phyloP scores from a whole-genome alignment of 1,140 invertebrate genomes.

The Diorhabda elongata region DNA sequence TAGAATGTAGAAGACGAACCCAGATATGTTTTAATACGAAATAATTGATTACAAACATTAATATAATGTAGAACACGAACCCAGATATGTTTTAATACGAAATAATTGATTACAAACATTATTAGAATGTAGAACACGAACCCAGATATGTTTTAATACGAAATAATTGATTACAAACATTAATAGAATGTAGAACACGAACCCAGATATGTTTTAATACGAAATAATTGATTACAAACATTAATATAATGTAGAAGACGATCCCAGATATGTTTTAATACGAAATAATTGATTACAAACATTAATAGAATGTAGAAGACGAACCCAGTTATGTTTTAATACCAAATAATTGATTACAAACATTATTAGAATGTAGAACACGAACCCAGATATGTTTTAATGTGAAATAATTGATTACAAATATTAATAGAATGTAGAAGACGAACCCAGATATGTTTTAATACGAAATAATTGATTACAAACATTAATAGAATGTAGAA shows the following conservation, averaged over 20 bases:
- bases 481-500: not conserved
- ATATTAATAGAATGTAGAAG: not conserved
- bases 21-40: not conserved
- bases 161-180: not conserved
- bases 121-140: not conserved
- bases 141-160: conserved; percentile 3
- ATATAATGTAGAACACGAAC: too few relatives aligned
- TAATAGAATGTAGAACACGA: too few relatives aligned
- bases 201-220: too few relatives aligned
- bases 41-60: not conserved
- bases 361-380: not conserved
- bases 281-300: not conserved
- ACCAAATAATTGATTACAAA: too few relatives aligned
- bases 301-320: not conserved
- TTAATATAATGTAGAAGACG: not conserved
- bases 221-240: too few relatives aligned
- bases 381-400: conserved; percentile 4
- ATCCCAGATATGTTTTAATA: conserved; percentile 1
- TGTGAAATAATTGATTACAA: not conserved
- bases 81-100: too few relatives aligned
- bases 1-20: not conserved
- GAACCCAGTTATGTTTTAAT: too few relatives aligned
- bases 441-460: too few relatives aligned
- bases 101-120: not conserved
- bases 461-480: too few relatives aligned